Percentiles rank a stretch among this genome's conserved stretches.
Conservation (phyloP, 2,888 invertebrate genomes). For the Oxytorus armatus region DNA sequence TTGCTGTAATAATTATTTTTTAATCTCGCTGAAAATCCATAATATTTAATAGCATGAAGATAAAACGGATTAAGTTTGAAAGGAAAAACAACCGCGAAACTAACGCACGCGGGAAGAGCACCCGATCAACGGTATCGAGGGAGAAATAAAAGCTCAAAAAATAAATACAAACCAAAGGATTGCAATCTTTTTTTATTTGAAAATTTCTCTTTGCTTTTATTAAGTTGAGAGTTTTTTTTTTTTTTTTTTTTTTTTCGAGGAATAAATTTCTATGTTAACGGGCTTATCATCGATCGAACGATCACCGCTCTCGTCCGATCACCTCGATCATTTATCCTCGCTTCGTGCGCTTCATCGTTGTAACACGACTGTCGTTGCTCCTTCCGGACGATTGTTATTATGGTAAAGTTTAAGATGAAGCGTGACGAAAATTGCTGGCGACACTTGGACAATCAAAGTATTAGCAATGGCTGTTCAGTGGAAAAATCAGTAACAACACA, state of each 20-base stretch:
- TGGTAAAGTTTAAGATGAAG: conserved; percentile 79
- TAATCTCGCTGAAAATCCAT: not conserved
- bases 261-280: conserved; percentile 28
- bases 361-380: conserved; percentile 65
- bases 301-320: not conserved
- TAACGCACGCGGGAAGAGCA: conserved; percentile 42
- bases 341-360: conserved; percentile 75
- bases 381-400: conserved; percentile 64
- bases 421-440: conserved; percentile 36
- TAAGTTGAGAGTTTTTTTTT: too few species aligned
- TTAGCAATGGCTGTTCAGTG: conserved; percentile 34
- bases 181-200: not conserved
- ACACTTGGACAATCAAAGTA: conserved; percentile 26
- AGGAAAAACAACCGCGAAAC: not conserved
- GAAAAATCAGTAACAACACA: conserved; percentile 30
- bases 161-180: not conserved
- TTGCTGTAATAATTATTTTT: not conserved
- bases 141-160: not conserved
- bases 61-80: not conserved
- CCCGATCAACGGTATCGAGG: not conserved
- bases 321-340: conserved; percentile 7
- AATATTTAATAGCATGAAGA: not conserved
- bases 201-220: not conserved
- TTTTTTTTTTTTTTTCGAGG: not conserved
- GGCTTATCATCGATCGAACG: conserved; percentile 22